phyloP scores from a whole-genome alignment of 2,888 invertebrate species.

The Drosophila monieri region DNA sequence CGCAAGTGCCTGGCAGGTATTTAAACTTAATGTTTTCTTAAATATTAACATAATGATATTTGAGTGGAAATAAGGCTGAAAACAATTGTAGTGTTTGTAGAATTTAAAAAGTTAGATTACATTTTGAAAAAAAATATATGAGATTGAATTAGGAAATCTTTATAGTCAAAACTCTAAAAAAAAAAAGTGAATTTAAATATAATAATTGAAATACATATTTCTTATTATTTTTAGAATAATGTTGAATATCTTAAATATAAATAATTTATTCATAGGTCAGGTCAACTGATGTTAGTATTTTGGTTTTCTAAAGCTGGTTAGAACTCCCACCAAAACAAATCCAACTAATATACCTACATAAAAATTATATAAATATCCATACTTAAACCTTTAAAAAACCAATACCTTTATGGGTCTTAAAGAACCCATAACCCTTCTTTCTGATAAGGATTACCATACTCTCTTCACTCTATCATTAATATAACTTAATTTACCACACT shows the following conservation, averaged over 20 bases:
- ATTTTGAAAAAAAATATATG: not conserved
- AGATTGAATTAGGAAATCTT: not conserved
- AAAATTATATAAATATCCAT: too few species aligned
- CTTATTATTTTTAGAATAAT: too few species aligned
- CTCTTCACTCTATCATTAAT: not conserved
- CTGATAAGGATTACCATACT: not conserved
- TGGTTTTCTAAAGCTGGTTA: too few species aligned
- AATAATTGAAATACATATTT: too few species aligned
- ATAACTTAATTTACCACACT: not conserved
- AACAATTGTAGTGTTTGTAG: not conserved
- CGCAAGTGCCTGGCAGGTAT: constrained; percentile 86
- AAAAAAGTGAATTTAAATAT: too few species aligned
- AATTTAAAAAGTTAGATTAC: not conserved
- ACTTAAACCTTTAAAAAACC: too few species aligned
- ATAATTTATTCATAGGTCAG: too few species aligned
- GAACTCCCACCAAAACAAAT: too few species aligned
- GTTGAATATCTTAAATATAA: too few species aligned
- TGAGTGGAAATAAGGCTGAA: constrained; percentile 3
- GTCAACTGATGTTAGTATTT: too few species aligned
- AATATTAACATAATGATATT: constrained; percentile 20
- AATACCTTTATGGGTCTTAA: not conserved
- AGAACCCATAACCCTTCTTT: not conserved
- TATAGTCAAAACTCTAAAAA: too few species aligned
- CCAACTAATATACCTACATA: too few species aligned
- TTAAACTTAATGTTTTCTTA: constrained; percentile 37